Evolutionary conservation across 2,888 invertebrate genomes (phyloP), one percentile per base, ranked within the genome.

Genomic region (Oscheius sp.): DNA sequence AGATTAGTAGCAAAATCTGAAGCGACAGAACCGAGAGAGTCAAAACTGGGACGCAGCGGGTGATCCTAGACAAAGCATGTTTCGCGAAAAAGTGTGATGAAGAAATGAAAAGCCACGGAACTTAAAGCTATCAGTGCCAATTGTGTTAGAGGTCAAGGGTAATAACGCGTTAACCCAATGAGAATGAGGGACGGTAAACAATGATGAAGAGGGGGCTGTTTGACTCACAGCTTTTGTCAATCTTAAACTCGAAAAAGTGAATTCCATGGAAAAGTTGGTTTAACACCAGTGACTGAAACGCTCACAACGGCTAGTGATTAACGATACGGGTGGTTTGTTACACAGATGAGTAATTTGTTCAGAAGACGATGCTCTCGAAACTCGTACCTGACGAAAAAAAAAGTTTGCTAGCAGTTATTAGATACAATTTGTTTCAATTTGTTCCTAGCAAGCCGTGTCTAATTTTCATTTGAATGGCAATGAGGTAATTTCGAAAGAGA

Each of bases 41-140:
- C n/a, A 63, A 63, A 63, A 63, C 63, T 63, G 63, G 63, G 63
- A 48, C 63, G n/a, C 50, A 29, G 63, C 63, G 63, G 63, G 63
- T 47, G 63, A 50, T 63, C 53, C 48, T 48, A 21, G 32, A 60
- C 29, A 60, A 48, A 63, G 63, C 48, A 48, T n/a, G 29, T n/a
- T 48, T 63, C 5, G n/a, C 62, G 29, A 48, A 53, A 53, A 53
- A 53, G 3, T 60, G 63, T 48, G 7, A 29, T n/a, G 48, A 63
- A 32, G 48, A 21, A 62, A 37, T 35, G 29, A 63, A 63, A 47
- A 13, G 53, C n/a, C n/a, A 53, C 29, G 53, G n/a, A 13, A 53
- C 48, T 48, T 21, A 48, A 48, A 21, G 50, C n/a, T 48, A 63
- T 48, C 48, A 29, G 42, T 42, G 63, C 50, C 48, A 63, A 48